These are phyloP conservation scores for Prenolepis imparis DNA, from an alignment of 2,888 invertebrate species.

Conservation along the genomic window DNA sequence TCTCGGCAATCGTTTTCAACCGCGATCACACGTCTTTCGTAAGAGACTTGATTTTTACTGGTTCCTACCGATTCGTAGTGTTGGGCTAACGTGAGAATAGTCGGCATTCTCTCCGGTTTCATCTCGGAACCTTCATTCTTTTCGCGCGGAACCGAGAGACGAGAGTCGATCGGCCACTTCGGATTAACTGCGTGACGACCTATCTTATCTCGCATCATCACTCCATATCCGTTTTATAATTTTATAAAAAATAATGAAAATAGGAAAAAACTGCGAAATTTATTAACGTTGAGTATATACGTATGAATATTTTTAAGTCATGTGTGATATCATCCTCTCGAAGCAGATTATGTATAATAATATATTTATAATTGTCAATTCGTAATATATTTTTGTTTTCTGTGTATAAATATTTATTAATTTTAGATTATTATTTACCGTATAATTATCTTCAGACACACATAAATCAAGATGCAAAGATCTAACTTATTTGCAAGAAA, in stretches of 20 bases:
- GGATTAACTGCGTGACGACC: background rate
- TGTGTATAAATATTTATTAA: background rate
- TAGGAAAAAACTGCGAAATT: background rate
- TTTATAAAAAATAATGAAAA: background rate
- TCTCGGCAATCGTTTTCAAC: constrained; percentile 68
- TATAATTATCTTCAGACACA: background rate
- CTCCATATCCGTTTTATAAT: background rate
- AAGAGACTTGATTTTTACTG: constrained; percentile 36
- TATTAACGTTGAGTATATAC: background rate
- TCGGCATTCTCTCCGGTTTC: constrained; percentile 30
- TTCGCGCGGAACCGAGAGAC: background rate
- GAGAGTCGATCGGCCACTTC: background rate
- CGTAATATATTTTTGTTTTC: background rate
- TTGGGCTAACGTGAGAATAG: constrained; percentile 51
- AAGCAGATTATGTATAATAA: background rate
- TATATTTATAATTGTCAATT: background rate
- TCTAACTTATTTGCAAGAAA: background rate
- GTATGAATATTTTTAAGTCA: background rate
- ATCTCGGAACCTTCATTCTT: too few species aligned
- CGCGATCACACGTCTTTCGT: constrained; percentile 60
- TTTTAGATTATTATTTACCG: constrained; percentile 13
- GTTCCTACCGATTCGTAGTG: background rate
- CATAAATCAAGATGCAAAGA: background rate
- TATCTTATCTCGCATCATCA: background rate
- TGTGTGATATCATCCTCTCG: background rate